A percentile compares a stretch with the other conserved stretches of the same genome.
Evolutionary conservation across 2,888 invertebrate genomes (phyloP).

Genomic region (Micoletzkya japonica): DNA sequence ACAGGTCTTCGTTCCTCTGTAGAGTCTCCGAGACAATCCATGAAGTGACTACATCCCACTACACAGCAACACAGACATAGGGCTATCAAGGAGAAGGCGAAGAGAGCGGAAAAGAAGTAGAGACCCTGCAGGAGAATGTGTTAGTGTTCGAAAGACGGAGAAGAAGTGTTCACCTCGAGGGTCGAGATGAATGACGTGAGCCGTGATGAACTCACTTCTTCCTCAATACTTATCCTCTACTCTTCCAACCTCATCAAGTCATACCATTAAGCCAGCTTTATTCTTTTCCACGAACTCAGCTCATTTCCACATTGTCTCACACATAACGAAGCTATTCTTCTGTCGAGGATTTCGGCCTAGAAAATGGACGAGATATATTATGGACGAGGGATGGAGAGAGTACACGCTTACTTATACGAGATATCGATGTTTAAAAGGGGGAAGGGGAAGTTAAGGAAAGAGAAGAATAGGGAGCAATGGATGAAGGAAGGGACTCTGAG

Average conservation of each 20-base stretch:
- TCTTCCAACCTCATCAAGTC: too few species aligned
- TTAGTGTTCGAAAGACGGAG: not conserved
- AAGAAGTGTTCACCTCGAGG: slow-evolving; percentile 1
- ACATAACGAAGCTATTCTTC: not conserved
- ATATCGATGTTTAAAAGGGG: not conserved
- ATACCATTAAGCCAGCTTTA: too few species aligned
- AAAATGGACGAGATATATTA: not conserved
- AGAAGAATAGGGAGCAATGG: not conserved
- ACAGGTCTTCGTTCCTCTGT: slow-evolving; percentile 2
- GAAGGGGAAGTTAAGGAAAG: not conserved
- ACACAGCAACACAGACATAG: slow-evolving; percentile 32
- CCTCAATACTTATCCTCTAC: not conserved
- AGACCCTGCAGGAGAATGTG: slow-evolving; percentile 30
- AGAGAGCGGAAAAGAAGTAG: slow-evolving; percentile 34
- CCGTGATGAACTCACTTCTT: slow-evolving; percentile 6
- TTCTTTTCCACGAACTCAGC: too few species aligned
- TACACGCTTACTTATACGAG: not conserved
- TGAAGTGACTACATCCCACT: slow-evolving; percentile 33
- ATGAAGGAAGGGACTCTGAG: not conserved
- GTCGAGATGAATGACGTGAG: slow-evolving; percentile 28
- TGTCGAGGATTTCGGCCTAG: not conserved
- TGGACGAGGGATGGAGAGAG: not conserved
- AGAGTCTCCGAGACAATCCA: slow-evolving; percentile 26
- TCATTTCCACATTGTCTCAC: not conserved
- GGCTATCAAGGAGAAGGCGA: slow-evolving; percentile 32